Base-by-base conservation (phyloP, 2,888 invertebrate species). In the Bombylius major region DNA sequence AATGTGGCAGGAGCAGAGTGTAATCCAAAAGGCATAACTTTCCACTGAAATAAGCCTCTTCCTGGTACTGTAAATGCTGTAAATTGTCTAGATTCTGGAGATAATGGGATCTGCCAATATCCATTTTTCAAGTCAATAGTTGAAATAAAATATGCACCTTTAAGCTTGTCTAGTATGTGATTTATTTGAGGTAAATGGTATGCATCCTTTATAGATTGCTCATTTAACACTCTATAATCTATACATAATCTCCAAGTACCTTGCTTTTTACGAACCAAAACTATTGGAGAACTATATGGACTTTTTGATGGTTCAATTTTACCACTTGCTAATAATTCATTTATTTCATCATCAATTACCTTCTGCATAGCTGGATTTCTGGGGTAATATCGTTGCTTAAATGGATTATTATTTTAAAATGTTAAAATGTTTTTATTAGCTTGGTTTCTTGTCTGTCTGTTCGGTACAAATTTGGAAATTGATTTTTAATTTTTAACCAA, bases 1-100 rank as follows among this genome's bases (percentile, higher is more conserved):
- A 55, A 60, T 8, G 56, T 56, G 4, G 56, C 55, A 4, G 56
- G 57, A 13, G 50, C 33, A 14, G 33, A 36, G 36, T 36, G 33
- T 14, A 50, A 36, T 31, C 50, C 50, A 12, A 50, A 50, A 14
- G 50, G 50, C 50, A 50, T 50, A 11, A n/a, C 12, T 3, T 34
- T 23, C 34, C 45, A 52, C 8, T 52, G 46, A 33, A 32, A 52
- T 33, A 52, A 33, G 8, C 52, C 52, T 13, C 52, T 45, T 33
- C 46, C 46, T 51, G 5, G 59, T 33, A 52, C 52, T 13, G 31
- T 52, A 33, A 52, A 52, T 12, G 52, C 52, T 32, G 52, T 46
- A 39, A 46, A 52, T 33, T 45, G 45, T 7, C 32, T 46, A 8
- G 52, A 52, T 4, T 45, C 46, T 31, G 45, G 14, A 8, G 11